phyloP scores from a whole-genome alignment of 2,888 invertebrate genomes.

The Villa cingulata region DNA sequence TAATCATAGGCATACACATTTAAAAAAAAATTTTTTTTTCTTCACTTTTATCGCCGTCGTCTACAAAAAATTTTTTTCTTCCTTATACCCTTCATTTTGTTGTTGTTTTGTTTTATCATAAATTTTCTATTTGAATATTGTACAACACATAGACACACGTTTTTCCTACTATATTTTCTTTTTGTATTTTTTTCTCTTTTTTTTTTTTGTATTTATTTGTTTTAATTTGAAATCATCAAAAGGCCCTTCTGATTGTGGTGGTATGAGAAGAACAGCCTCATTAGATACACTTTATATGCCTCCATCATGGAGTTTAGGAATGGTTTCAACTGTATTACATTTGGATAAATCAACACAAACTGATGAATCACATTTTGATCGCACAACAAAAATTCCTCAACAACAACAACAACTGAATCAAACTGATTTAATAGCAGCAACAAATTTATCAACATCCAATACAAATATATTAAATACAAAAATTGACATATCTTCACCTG shows the following conservation, averaged over 20 bases:
- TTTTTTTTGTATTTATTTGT: not conserved
- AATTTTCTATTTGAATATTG: no score
- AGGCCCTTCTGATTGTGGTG: not conserved
- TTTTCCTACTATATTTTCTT: no score
- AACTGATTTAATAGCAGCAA: not conserved
- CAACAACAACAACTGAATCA: not conserved
- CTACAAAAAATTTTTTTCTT: no score
- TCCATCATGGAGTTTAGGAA: conserved; percentile 59
- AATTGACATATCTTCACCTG: conserved; percentile 19
- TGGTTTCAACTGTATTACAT: conserved; percentile 39
- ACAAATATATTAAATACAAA: not conserved
- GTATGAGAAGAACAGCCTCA: conserved; percentile 53
- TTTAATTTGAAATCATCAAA: not conserved
- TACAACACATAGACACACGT: no score
- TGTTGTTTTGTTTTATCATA: no score
- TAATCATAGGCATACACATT: no score
- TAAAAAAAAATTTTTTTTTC: no score
- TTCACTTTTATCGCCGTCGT: no score
- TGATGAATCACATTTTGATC: conserved; percentile 21
- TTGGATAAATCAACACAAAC: conserved; percentile 72
- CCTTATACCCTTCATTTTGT: no score
- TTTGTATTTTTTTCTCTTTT: no score
- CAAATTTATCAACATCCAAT: not conserved
- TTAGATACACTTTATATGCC: conserved; percentile 65
- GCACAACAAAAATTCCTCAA: conserved; percentile 2